Conservation (phyloP, 2,888 invertebrate species). For the Mongoloraphidia duomilia region DNA sequence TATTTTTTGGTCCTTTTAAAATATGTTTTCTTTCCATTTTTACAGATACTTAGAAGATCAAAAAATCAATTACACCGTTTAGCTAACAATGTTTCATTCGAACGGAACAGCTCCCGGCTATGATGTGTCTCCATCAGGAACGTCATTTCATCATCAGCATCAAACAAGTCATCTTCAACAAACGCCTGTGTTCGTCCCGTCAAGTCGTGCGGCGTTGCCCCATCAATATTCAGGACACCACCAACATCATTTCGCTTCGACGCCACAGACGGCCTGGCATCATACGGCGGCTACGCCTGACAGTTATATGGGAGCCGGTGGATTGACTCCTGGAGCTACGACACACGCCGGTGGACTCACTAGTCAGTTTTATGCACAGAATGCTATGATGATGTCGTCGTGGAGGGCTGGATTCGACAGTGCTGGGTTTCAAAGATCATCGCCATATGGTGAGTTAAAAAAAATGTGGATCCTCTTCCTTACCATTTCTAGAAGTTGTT, state of each 20-base stretch:
- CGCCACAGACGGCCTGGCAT: conserved; percentile 31
- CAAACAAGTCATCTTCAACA: conserved; percentile 27
- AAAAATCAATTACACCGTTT: not conserved
- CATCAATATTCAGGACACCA: conserved; percentile 31
- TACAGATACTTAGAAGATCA: not conserved
- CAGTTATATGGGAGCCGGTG: conserved; percentile 17
- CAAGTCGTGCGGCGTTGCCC: conserved; percentile 38
- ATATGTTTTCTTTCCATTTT: too few relatives aligned
- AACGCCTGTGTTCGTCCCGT: conserved; percentile 54
- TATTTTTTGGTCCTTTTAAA: too few relatives aligned
- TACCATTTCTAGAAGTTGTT: too few relatives aligned
- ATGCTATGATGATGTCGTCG: conserved; percentile 61
- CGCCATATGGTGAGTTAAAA: conserved; percentile 52
- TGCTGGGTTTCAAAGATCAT: conserved; percentile 61
- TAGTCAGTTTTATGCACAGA: conserved; percentile 63
- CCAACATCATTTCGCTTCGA: conserved; percentile 22
- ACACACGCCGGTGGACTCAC: conserved; percentile 24
- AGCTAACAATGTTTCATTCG: conserved; percentile 27
- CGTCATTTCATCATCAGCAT: conserved; percentile 28
- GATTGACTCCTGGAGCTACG: conserved; percentile 7
- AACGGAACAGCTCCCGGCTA: conserved; percentile 22
- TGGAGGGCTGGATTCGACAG: conserved; percentile 59
- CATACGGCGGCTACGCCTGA: conserved; percentile 17
- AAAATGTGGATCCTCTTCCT: too few relatives aligned
- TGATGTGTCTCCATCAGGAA: conserved; percentile 15